phyloP scores from a whole-genome alignment of 2,113 vertebrate species.

The Enhydra lutris region DNA sequence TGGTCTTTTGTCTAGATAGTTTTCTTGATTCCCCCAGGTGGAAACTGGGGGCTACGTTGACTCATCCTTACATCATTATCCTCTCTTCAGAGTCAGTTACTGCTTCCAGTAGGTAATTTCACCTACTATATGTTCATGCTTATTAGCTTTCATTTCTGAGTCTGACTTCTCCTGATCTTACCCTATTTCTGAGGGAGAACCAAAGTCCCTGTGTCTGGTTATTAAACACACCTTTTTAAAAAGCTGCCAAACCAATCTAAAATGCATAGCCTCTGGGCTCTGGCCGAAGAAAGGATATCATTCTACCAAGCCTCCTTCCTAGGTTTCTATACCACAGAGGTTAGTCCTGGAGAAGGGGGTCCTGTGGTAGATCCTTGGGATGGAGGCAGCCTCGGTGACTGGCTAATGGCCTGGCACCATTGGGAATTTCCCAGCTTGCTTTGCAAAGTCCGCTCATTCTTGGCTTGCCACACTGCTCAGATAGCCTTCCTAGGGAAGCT shows the following conservation, averaged over 20 bases:
- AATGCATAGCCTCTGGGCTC: background rate
- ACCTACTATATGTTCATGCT: background rate
- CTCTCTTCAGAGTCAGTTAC: background rate
- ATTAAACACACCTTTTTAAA: background rate
- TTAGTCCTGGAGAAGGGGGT: background rate
- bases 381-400: background rate
- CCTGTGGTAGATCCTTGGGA: background rate
- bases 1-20: background rate
- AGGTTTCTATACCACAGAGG: background rate
- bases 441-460: background rate
- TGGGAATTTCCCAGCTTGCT: slow-evolving; percentile 16
- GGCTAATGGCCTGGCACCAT: background rate
- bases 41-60: background rate
- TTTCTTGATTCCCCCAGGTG: background rate
- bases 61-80: background rate
- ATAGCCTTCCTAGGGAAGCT: slow-evolving; percentile 50
- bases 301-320: background rate
- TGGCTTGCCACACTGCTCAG: slow-evolving; percentile 25
- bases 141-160: background rate
- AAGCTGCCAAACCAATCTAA: background rate
- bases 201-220: background rate
- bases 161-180: background rate
- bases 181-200: background rate
- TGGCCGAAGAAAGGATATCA: background rate
- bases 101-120: slow-evolving; percentile 16